Evolutionary conservation across 2,888 invertebrate species (phyloP).

Genomic region (Cyrtodaria siliqua): DNA sequence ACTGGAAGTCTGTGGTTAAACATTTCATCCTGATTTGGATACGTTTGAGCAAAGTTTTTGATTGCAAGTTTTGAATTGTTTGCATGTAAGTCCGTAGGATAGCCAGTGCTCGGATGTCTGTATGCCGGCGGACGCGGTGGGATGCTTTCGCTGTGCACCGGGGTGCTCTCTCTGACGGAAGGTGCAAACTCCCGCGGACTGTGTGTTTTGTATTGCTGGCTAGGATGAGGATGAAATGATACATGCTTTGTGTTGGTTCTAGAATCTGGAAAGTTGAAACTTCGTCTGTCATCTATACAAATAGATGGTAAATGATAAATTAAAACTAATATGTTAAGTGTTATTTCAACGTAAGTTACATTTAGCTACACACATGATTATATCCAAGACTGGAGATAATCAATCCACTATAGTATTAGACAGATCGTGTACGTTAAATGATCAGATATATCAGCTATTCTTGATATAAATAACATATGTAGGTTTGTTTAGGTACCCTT

Average conservation of each 20-base stretch:
- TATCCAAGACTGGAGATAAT: too few relatives aligned
- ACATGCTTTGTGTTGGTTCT: constrained; percentile 27
- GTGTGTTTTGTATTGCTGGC: constrained; percentile 15
- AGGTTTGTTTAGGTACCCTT: too few relatives aligned
- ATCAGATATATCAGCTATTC: too few relatives aligned
- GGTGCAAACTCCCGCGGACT: constrained; percentile 5
- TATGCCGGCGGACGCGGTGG: constrained; percentile 16
- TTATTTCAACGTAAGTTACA: too few relatives aligned
- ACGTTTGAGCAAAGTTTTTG: constrained; percentile 26
- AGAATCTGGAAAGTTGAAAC: constrained; percentile 46
- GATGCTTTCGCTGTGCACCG: constrained; percentile 9
- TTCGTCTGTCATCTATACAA: constrained; percentile 48
- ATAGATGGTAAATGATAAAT: too few relatives aligned
- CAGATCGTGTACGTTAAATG: too few relatives aligned
- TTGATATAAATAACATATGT: too few relatives aligned
- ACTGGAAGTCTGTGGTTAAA: constrained; percentile 17
- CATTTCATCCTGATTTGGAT: constrained; percentile 6
- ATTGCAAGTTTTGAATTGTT: constrained; percentile 37
- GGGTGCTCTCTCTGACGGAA: constrained; percentile 36
- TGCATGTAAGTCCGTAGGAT: constrained; percentile 3
- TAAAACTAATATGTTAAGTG: too few relatives aligned
- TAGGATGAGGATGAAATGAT: constrained; percentile 27
- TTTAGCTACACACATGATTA: too few relatives aligned
- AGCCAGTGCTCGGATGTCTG: constrained; percentile 1
- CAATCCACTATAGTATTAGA: too few relatives aligned